These are phyloP conservation scores for Furnarius figulus DNA, from an alignment of 2,113 vertebrate genomes.

Conservation along the genomic window DNA sequence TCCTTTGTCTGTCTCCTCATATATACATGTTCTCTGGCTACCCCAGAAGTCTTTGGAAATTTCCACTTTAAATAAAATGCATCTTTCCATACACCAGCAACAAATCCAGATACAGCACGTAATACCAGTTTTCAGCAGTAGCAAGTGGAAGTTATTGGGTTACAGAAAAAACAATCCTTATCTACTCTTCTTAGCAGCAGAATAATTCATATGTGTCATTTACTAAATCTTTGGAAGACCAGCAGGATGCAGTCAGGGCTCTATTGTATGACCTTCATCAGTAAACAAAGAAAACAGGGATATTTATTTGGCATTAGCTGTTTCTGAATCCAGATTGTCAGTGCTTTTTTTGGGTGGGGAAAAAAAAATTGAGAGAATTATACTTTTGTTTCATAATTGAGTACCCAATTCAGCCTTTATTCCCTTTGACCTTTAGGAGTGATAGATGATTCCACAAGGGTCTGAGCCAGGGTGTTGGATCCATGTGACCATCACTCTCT, in stretches of 20 bases:
- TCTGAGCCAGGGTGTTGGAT: neutral
- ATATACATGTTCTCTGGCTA: neutral
- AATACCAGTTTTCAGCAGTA: neutral
- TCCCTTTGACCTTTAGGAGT: neutral
- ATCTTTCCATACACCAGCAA: neutral
- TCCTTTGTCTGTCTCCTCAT: neutral
- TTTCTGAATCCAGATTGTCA: neutral
- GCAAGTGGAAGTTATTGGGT: neutral
- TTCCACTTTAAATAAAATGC: neutral
- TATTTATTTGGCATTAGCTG: neutral
- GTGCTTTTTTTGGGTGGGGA: neutral
- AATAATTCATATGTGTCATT: conserved; percentile 31
- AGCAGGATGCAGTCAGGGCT: neutral
- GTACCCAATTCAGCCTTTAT: neutral
- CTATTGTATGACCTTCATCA: conserved; percentile 6
- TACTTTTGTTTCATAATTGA: neutral
- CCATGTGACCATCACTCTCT: neutral
- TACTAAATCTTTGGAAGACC: neutral
- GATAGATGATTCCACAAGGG: neutral
- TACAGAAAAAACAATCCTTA: neutral
- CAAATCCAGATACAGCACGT: neutral
- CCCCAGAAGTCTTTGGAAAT: neutral
- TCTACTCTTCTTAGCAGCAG: neutral
- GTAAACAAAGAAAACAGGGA: neutral
- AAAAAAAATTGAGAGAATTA: neutral